phyloP scores from a whole-genome alignment of 2,888 invertebrate species.

The Trissolcus brochymenae region DNA sequence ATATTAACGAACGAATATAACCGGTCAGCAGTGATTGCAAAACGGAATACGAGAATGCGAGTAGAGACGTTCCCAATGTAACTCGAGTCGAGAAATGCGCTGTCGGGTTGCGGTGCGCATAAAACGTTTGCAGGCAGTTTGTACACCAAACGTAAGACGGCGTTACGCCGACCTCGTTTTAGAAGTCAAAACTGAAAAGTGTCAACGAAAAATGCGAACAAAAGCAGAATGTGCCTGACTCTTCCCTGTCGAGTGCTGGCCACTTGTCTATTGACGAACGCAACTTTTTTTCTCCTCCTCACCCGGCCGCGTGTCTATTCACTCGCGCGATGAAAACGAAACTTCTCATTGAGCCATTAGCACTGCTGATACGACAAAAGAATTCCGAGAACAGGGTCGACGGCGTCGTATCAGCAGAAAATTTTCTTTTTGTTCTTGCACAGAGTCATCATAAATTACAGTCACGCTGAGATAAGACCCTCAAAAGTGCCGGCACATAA shows the following conservation, averaged over 20 bases:
- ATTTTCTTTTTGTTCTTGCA: slow-evolving; percentile 41
- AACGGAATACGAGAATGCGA: slow-evolving; percentile 36
- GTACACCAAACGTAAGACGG: slow-evolving; percentile 41
- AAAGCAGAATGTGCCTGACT: background rate
- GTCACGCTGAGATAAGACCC: slow-evolving; percentile 36
- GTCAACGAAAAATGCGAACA: slow-evolving; percentile 12
- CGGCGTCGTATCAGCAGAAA: slow-evolving; percentile 32
- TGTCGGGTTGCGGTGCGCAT: slow-evolving; percentile 37
- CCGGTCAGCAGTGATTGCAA: slow-evolving; percentile 38
- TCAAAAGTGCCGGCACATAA: slow-evolving; percentile 34
- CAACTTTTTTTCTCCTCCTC: slow-evolving; percentile 2
- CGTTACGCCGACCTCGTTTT: slow-evolving; percentile 34
- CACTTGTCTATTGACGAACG: too few species aligned
- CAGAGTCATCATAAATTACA: slow-evolving; percentile 39
- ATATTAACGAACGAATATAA: slow-evolving; percentile 23
- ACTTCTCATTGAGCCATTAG: slow-evolving; percentile 36
- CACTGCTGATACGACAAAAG: slow-evolving; percentile 27
- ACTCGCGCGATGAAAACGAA: slow-evolving; percentile 21
- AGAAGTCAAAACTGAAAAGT: slow-evolving; percentile 27
- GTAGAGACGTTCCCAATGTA: slow-evolving; percentile 46
- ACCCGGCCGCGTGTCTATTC: background rate
- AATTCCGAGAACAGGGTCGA: slow-evolving; percentile 36
- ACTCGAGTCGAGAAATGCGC: slow-evolving; percentile 39
- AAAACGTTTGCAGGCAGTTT: slow-evolving; percentile 41
- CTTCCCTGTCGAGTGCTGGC: too few species aligned